phyloP scores from a whole-genome alignment of 2,888 invertebrate genomes.

The Lasioglossum villosulum region DNA sequence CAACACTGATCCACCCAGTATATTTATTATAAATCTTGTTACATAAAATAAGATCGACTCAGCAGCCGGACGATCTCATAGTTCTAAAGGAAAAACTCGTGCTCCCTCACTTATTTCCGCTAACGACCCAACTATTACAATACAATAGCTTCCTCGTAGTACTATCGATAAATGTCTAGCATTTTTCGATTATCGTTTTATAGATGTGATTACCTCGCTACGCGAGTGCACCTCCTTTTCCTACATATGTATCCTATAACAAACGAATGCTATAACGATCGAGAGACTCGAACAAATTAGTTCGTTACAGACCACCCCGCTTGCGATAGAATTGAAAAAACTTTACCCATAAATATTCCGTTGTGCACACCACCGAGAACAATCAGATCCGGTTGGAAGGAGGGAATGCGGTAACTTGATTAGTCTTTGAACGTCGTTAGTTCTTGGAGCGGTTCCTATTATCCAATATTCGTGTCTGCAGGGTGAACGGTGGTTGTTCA shows the following conservation, averaged over 20 bases:
- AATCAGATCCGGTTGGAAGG: background rate
- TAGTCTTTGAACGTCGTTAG: slow-evolving; percentile 1
- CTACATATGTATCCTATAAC: background rate
- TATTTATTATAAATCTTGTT: no score
- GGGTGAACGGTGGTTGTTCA: slow-evolving; percentile 45
- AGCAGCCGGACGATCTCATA: no score
- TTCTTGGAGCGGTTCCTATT: background rate
- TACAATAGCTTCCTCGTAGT: no score
- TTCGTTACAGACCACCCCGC: background rate
- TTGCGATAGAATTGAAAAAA: background rate
- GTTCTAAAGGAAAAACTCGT: no score
- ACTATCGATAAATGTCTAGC: no score
- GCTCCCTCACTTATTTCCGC: no score
- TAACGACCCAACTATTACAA: no score
- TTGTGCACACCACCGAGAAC: background rate
- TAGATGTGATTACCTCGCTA: no score
- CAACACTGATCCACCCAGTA: no score
- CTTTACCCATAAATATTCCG: background rate
- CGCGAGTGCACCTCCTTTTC: no score
- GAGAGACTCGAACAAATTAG: background rate
- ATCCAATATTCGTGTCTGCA: background rate
- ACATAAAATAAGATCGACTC: no score
- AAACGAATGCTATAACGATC: background rate
- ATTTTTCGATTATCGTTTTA: no score
- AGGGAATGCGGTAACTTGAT: background rate